Base-by-base conservation (phyloP, 2,888 invertebrate species). In the Cryptus viduatorius region DNA sequence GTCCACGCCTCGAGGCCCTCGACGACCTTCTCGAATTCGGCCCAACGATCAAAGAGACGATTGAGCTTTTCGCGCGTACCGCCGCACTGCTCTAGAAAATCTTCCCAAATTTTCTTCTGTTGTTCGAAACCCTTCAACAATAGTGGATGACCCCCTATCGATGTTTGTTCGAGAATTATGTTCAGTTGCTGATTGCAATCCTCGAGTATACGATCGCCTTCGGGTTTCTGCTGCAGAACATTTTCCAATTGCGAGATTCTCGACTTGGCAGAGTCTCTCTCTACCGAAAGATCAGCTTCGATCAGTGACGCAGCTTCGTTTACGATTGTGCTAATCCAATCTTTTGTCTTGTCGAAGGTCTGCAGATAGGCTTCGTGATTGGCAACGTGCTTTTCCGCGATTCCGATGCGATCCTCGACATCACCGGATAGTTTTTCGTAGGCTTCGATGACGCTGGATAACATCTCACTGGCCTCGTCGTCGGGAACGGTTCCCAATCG, bases 331-430 rank as follows among this genome's bases (percentile, higher is more conserved):
- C 96, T 97, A 8, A 98, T 94, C 95, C 97, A 97, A 92, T 98
- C 98, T 65, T 97, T 95, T 59, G 96, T 96, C 89, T 97, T 97
- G 93, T 98, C 98, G 88, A 97, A 95, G 73, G 96, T 96, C 92
- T 97, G 97, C 44, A 97, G 95, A 89, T 97, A 98, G 68, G 96
- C 96, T 92, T 98, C 98, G 91, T 98, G 98, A 91, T 97, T 97
- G 0, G 95, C 91, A 0, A 98, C 97, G 89, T 97, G 96, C 83
- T 96, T 96, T 90, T 97, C 97, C 42, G 96, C 95, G 4, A 95
- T 94, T 16, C 94, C 94, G 56, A 97, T 96, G 88, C 96, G 95
- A 65, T 95, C 96, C 78, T 95, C 95, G 0, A 97, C 95, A 89
- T 96, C 95, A 83, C 95, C 95, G 0, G 96, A 95, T 82, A 98